phyloP scores from a whole-genome alignment of 2,888 invertebrate species.

The Epinotia ramella region DNA sequence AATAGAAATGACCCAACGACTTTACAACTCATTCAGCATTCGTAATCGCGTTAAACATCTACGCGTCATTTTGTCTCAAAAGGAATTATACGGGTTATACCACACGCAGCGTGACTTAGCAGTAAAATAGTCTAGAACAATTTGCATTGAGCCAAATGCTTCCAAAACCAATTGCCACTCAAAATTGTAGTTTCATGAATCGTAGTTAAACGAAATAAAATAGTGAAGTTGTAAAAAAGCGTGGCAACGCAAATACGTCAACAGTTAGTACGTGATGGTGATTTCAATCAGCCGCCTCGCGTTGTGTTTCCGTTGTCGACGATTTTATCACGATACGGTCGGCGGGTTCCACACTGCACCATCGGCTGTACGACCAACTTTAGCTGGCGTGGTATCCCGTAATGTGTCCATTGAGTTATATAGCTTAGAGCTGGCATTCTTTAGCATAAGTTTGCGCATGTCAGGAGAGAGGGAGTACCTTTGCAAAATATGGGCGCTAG shows the following conservation, averaged over 20 bases:
- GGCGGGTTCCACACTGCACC: constrained; percentile 17
- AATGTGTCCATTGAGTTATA: too few species aligned
- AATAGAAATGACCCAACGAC: too few species aligned
- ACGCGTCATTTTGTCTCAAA: too few species aligned
- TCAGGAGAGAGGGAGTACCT: too few species aligned
- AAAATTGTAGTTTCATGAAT: neutral
- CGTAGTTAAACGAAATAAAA: constrained; percentile 29
- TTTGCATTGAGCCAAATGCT: neutral
- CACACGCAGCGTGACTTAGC: too few species aligned
- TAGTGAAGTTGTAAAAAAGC: constrained; percentile 36
- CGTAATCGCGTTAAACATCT: too few species aligned
- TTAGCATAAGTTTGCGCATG: too few species aligned
- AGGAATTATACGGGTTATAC: too few species aligned
- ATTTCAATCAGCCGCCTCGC: constrained; percentile 64
- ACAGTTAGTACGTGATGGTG: constrained; percentile 65
- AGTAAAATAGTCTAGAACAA: neutral
- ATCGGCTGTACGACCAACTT: neutral
- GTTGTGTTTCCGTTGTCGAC: constrained; percentile 48
- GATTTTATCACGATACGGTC: constrained; percentile 61
- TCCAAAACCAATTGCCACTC: neutral
- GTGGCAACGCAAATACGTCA: constrained; percentile 60
- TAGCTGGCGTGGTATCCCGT: too few species aligned
- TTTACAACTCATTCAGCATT: too few species aligned
- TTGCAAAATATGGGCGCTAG: too few species aligned
- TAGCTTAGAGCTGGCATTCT: too few species aligned